phyloP scores from a whole-genome alignment of 1,140 invertebrate genomes.

The Rhizoglyphus robini region DNA sequence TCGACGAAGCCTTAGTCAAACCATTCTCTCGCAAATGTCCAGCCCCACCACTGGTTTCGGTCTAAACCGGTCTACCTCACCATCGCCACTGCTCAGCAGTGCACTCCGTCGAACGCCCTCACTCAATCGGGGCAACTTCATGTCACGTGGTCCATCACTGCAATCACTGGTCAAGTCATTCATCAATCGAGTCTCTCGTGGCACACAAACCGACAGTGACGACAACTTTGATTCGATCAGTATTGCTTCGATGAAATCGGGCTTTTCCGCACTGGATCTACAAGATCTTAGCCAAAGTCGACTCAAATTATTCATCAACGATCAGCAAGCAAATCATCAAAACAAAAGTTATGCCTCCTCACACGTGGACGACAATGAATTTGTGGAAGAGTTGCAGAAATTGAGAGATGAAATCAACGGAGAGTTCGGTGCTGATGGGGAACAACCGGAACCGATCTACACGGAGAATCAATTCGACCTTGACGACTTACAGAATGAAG shows the following conservation, averaged over 20 bases:
- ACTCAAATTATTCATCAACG: slow-evolving; percentile 5
- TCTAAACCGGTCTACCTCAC: background rate
- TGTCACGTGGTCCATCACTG: background rate
- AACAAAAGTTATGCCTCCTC: background rate
- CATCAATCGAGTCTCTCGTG: slow-evolving; percentile 8
- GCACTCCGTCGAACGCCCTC: background rate
- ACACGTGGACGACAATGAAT: slow-evolving; percentile 1
- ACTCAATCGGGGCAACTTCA: background rate
- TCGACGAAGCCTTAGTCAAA: background rate
- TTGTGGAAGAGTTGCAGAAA: slow-evolving; percentile 13
- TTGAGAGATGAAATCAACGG: background rate
- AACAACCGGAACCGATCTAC: background rate
- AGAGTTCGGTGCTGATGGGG: background rate
- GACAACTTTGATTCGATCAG: background rate
- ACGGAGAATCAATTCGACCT: background rate
- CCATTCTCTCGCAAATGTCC: background rate
- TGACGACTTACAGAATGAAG: background rate
- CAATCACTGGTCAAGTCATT: slow-evolving; percentile 13
- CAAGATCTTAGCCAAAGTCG: background rate
- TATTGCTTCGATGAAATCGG: slow-evolving; percentile 8
- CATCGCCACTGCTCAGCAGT: background rate
- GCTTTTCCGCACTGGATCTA: background rate
- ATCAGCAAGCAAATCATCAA: background rate
- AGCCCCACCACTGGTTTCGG: background rate
- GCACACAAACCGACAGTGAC: slow-evolving; percentile 14